Percentiles rank a stretch among this genome's conserved stretches.
Conservation (phyloP, 2,888 invertebrate species). For the Melangyna quadrimaculata region DNA sequence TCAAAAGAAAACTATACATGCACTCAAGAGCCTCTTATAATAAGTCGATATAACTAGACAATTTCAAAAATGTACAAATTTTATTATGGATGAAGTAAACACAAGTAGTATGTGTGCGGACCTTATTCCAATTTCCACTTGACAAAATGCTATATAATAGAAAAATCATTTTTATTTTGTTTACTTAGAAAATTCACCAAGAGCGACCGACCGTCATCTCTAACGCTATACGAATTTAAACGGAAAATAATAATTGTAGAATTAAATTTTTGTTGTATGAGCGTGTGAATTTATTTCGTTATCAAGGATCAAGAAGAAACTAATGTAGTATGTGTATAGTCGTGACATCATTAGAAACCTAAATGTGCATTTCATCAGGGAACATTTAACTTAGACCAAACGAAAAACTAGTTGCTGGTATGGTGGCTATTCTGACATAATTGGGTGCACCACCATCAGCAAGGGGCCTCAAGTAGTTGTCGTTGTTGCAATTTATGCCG, state of each 20-base stretch:
- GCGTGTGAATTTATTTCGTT: slow-evolving; percentile 52
- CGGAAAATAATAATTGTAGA: not conserved
- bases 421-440: slow-evolving; percentile 37
- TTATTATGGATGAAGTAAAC: not conserved
- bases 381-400: slow-evolving; percentile 1
- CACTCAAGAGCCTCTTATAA: slow-evolving; percentile 6
- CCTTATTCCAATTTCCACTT: slow-evolving; percentile 24
- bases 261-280: slow-evolving; percentile 12
- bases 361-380: slow-evolving; percentile 50
- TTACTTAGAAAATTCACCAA: not conserved
- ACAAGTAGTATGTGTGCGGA: slow-evolving; percentile 29
- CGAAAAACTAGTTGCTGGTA: slow-evolving; percentile 16
- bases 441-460: slow-evolving; percentile 32
- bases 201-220: no score
- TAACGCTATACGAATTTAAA: not conserved
- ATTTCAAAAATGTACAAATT: slow-evolving; percentile 10
- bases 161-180: not conserved
- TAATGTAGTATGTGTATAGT: no score
- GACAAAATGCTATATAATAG: not conserved
- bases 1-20: not conserved
- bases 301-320: slow-evolving; percentile 41
- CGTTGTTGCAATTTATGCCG: not conserved
- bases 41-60: not conserved
- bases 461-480: slow-evolving; percentile 6
- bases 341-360: slow-evolving; percentile 61